phyloP scores from a whole-genome alignment of 92 coral and sea anemone genomes.

The Paragorgia papillata region DNA sequence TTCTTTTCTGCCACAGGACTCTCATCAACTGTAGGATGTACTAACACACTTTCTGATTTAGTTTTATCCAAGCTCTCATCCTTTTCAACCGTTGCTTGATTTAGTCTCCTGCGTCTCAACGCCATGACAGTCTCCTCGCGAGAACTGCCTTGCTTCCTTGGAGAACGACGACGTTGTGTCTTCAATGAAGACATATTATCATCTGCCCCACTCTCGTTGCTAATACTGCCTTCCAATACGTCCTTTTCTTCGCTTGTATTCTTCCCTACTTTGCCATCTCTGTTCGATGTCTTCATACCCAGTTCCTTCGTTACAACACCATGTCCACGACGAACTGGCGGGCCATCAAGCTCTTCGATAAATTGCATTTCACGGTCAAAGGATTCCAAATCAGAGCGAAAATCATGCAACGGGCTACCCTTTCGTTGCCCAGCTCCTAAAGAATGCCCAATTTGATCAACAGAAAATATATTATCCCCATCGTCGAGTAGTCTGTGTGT shows the following conservation, averaged over 20 bases:
- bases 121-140: conserved; percentile 18
- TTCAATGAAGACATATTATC: neutral
- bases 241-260: conserved; percentile 9
- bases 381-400: neutral
- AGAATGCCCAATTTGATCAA: neutral
- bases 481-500: conserved; percentile 20
- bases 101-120: conserved; percentile 16
- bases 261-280: conserved; percentile 44
- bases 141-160: conserved; percentile 5
- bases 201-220: neutral
- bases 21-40: conserved; percentile 23
- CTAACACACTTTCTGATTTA: neutral
- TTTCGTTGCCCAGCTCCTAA: neutral
- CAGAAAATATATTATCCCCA: conserved; percentile 23
- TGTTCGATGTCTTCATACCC: conserved; percentile 31
- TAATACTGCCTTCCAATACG: neutral
- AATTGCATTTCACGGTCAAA: conserved; percentile 1
- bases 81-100: conserved; percentile 30
- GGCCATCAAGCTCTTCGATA: neutral
- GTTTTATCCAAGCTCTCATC: conserved; percentile 24
- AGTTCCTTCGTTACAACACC: conserved; percentile 40
- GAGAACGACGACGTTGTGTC: neutral
- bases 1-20: conserved; percentile 28
- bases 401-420: neutral
- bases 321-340: neutral